Base-by-base conservation (phyloP, 2,113 vertebrate species). In the Cygnus atratus region DNA sequence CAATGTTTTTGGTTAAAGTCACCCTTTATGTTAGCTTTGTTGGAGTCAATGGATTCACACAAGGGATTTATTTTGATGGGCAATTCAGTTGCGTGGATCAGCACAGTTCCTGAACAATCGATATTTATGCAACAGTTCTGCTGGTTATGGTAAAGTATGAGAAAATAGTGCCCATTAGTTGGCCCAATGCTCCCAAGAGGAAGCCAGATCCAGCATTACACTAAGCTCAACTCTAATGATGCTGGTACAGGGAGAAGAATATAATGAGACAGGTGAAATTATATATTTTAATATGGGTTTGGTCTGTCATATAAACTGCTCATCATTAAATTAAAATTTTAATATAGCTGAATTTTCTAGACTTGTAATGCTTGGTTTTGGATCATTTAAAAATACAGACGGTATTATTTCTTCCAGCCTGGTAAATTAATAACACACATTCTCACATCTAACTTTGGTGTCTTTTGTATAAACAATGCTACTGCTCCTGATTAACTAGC, bases 381-480 rank as follows among this genome's bases (percentile, higher is more conserved):
- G 46, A 4, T 28, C 37, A 68, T 11, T 68, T 48, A 24, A 67
- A 67, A 61, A 46, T 15, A 21, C 41, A 7, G 15, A 41, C 52
- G 57, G 13, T 22, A 6, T 10, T 7, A 10, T 35, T 44, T 39
- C 18, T 59, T 58, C 43, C 54, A 31, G 6, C 29, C 73, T 11
- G 21, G 41, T 35, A 54, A 48, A 55, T 46, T 26, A 52, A n/a
- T 22, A 61, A 41, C 9, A 33, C 3, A 1, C 18, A 33, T 41
- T 48, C 17, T 33, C 66, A 16, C 11, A 33, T 46, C 48, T 73
- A 79, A 62, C 29, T 50, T 59, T 24, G 26, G 6, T 63, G 48
- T 6, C 6, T 78, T 59, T 37, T 22, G 3, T 67, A 13, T 4
- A 54, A 79, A 46, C 39, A 13, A 0, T 2, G 2, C 18, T 25